Base-by-base conservation (phyloP, 2,113 vertebrate genomes). In the Gadus macrocephalus region DNA sequence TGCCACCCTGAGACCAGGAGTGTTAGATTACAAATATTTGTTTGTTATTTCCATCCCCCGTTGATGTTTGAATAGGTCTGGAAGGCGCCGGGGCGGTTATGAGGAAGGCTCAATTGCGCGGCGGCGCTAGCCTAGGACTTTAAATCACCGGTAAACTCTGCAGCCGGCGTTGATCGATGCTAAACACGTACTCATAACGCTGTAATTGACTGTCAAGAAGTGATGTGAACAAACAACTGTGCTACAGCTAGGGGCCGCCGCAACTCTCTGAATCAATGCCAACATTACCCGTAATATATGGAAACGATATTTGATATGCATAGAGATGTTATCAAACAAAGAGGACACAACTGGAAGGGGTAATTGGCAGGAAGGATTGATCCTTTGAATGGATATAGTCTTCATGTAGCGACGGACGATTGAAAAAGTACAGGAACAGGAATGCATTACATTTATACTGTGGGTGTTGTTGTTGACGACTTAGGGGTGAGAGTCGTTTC, bases 181-280 rank as follows among this genome's bases (percentile, higher is more conserved):
- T 70, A 75, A 85, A n/a, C 71, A 71, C 70, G 78, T 62, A 77
- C 77, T 86, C 71, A 83, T 81, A 59, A 82, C 86, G 62, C 74
- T 66, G 68, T 76, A 82, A 86, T 81, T 81, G 70, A 71, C 81
- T 83, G 79, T 86, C 78, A 79, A 77, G 70, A 69, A 64, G 67
- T 31, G 49, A 70, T 61, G 69, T 66, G 59, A 20, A 73, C 62
- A 63, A 76, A 81, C 3, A 70, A 70, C 56, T 67, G 76, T 61
- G 58, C 70, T 78, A 69, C 28, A 9, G n/a, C 42, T 49, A 14
- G 42, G 42, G 42, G 42, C 42, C 42, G 42, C 42, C 42, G 31
- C 31, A 5, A 35, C 31, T 4, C 31, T 35, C 42, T 7, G 42
- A 49, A 49, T 49, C 42, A 58, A 53, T 66, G 63, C 53, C 1